These are phyloP conservation scores for Nesoenas mayeri DNA, from an alignment of 2,113 vertebrate genomes.

Conservation along the genomic window DNA sequence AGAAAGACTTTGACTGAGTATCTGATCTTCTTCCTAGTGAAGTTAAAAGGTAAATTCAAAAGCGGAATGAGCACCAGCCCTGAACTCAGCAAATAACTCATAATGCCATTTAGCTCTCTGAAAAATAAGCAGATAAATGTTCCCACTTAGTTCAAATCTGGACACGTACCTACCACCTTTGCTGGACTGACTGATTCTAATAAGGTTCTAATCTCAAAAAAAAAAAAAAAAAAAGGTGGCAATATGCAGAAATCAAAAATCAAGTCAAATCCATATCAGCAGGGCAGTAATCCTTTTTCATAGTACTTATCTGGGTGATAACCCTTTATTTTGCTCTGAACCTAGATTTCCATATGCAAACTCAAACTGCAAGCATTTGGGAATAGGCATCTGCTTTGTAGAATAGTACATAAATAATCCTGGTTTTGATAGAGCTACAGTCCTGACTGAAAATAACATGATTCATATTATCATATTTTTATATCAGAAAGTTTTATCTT, in stretches of 20 bases:
- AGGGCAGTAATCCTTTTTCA: neutral
- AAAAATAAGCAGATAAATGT: neutral
- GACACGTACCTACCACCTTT: neutral
- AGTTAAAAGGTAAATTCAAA: neutral
- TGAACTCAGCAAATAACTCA: neutral
- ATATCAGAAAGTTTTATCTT: neutral
- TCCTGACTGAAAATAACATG: neutral
- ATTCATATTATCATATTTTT: neutral
- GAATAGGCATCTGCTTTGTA: neutral
- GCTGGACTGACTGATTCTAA: neutral
- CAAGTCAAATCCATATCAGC: neutral
- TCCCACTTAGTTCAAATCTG: neutral
- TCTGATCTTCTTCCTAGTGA: neutral
- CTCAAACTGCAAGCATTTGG: neutral
- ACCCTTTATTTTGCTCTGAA: neutral
- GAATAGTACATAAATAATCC: neutral
- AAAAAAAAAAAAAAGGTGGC: neutral
- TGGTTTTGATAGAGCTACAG: neutral
- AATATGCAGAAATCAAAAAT: neutral
- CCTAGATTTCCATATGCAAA: neutral
- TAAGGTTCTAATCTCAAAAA: neutral
- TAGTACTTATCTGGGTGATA: neutral
- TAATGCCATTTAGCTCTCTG: neutral
- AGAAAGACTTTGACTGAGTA: neutral
- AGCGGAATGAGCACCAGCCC: accelerated